Base-by-base conservation (phyloP, 2,888 invertebrate species). In the Lasioglossum oenotherae region DNA sequence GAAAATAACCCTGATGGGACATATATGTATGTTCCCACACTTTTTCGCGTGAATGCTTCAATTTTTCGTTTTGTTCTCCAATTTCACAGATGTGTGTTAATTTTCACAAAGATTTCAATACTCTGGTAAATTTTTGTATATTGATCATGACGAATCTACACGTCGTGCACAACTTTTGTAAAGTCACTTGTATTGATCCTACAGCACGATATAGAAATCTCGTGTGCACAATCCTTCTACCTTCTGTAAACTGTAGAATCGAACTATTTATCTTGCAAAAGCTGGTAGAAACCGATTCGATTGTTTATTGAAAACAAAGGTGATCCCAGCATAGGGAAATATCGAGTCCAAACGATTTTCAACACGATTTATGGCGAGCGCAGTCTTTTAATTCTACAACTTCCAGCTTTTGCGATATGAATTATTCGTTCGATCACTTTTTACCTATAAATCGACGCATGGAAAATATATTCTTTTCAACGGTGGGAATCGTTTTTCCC, bases 291-390 rank as follows among this genome's bases (percentile, higher is more conserved):
- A 2, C 12, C 35, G 23, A 19, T 69, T 69, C 67, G 35, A 69
- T 69, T 69, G 35, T 69, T 69, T 69, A 69, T 69, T 69, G 35
- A 35, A 38, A 69, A 38, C 35, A 69, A 69, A 69, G 67, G 67
- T 35, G 23, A 69, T 35, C 67, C 8, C 10, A 38, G 23, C 8
- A 23, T 38, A 19, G 23, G 35, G 35, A 69, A 35, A 69, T 3
- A 69, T 69, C 35, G 31, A 38, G 67, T 35, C 6, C 4, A 38
- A 69, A 69, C 19, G 67, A n/a, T 38, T 35, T 69, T 38, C 12
- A 23, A 64, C 64, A 4, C 1, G 67, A 69, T 69, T 69, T 69
- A 69, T 35, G 4, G 23, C 4, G 67, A 35, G 19, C 38, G 10
- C 10, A 8, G 38, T 38, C 23, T 23, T 35, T 69, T 69, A 38